phyloP scores from a whole-genome alignment of 2,797 vertebrate species.

The Helostoma temminkii region DNA sequence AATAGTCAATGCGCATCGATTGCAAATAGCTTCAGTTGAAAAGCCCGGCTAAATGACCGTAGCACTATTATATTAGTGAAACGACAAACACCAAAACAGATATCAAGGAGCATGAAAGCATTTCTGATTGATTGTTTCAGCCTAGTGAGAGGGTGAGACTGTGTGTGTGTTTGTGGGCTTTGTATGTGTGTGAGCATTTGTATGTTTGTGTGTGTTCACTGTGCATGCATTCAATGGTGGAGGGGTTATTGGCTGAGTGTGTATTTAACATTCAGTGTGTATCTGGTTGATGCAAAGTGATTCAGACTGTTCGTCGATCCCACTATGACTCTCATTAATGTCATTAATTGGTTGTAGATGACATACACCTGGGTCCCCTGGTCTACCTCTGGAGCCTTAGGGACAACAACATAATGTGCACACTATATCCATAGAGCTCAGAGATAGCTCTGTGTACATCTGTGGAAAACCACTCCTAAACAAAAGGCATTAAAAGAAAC shows the following conservation, averaged over 20 bases:
- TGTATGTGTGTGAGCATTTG: conserved; percentile 1
- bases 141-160: conserved; percentile 39
- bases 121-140: conserved; percentile 68
- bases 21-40: conserved; percentile 72
- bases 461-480: neutral
- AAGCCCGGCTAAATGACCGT: conserved; percentile 65
- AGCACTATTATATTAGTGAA: conserved; percentile 70
- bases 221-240: conserved; percentile 36
- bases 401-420: conserved; percentile 18
- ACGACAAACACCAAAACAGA: conserved; percentile 74
- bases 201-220: conserved; percentile 22
- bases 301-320: conserved; percentile 41
- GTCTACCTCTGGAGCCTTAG: conserved; percentile 36
- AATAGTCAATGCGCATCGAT: conserved; percentile 78
- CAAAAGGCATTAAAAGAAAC: neutral
- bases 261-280: conserved; percentile 46
- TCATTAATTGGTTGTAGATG: conserved; percentile 62
- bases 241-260: conserved; percentile 39
- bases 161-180: conserved; percentile 25
- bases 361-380: conserved; percentile 71
- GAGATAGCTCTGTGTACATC: conserved; percentile 5
- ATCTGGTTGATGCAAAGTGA: conserved; percentile 38
- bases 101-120: conserved; percentile 67
- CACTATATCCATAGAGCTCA: conserved; percentile 15
- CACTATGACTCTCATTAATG: conserved; percentile 63